Evolutionary conservation across 2,113 vertebrate species (phyloP).

Genomic region (Microtus ochrogaster): DNA sequence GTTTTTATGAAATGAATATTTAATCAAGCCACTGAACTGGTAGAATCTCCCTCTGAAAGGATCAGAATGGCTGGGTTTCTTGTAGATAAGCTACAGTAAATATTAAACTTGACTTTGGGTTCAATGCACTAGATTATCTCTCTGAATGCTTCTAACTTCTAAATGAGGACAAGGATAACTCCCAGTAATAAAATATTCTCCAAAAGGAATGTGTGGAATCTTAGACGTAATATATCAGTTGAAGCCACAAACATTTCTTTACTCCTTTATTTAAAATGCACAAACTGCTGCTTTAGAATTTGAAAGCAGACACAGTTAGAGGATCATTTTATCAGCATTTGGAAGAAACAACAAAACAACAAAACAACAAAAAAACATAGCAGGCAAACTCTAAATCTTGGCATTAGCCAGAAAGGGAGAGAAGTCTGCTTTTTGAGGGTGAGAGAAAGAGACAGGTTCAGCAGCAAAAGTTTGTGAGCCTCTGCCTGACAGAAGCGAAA

Average conservation of each 20-base stretch:
- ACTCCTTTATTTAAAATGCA: background rate
- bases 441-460: no score
- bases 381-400: background rate
- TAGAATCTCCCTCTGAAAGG: background rate
- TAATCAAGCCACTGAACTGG: background rate
- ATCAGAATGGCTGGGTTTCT: background rate
- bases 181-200: background rate
- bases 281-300: no score
- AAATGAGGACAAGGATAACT: background rate
- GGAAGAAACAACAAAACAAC: background rate
- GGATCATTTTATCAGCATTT: background rate
- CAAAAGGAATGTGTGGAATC: background rate
- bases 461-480: no score
- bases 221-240: background rate
- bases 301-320: background rate
- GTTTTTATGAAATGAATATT: constrained; percentile 3
- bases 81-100: background rate
- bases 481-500: background rate
- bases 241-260: background rate
- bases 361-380: background rate
- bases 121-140: background rate
- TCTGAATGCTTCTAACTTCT: background rate
- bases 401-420: background rate
- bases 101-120: background rate
- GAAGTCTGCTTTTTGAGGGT: background rate